phyloP scores from a whole-genome alignment of 1,140 invertebrate species.

The Campoletis sonorensis region DNA sequence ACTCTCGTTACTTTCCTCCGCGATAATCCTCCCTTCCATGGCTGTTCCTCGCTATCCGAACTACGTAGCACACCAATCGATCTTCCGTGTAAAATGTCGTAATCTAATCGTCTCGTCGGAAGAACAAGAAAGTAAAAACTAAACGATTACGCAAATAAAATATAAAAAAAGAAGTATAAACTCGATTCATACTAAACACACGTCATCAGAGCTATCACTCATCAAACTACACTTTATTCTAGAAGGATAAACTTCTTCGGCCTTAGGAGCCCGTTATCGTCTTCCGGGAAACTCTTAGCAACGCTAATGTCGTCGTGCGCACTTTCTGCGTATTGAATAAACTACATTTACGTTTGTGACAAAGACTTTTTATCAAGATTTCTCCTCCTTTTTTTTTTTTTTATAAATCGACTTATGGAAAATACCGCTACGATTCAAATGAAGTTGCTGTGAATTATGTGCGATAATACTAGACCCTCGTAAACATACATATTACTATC shows the following conservation, averaged over 20 bases:
- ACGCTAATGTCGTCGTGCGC: slow-evolving; percentile 9
- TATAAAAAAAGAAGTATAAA: background rate
- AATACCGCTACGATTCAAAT: background rate
- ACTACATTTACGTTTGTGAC: slow-evolving; percentile 15
- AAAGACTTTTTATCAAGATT: background rate
- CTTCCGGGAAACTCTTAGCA: slow-evolving; percentile 45
- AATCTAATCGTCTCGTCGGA: slow-evolving; percentile 28
- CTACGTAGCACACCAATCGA: background rate
- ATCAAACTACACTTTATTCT: background rate
- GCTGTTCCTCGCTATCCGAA: background rate
- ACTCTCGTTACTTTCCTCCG: background rate
- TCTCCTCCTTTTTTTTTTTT: background rate
- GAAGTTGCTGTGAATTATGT: no score
- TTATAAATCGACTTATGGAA: background rate
- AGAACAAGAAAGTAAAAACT: background rate
- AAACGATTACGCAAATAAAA: background rate
- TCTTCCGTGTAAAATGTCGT: slow-evolving; percentile 23
- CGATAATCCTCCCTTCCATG: background rate
- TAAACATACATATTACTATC: no score
- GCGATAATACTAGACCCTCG: no score
- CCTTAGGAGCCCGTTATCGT: slow-evolving; percentile 43
- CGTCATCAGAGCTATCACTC: slow-evolving; percentile 33
- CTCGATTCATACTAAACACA: background rate
- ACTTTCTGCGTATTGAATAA: slow-evolving; percentile 24
- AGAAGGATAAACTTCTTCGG: slow-evolving; percentile 43